phyloP scores from a whole-genome alignment of 2,888 invertebrate genomes.

The Hecatera dysodea region DNA sequence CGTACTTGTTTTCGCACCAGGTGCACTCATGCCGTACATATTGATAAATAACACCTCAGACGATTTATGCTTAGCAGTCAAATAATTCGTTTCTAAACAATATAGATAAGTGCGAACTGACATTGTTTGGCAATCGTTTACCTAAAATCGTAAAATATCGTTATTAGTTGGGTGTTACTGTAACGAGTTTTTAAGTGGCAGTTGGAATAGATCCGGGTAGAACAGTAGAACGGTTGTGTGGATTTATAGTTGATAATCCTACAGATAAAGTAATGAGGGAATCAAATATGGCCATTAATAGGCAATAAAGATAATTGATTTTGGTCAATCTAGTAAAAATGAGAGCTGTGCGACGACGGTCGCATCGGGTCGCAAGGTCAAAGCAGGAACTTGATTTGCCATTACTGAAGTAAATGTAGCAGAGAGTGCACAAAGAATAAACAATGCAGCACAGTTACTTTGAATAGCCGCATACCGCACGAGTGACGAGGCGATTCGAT shows the following conservation, averaged over 20 bases:
- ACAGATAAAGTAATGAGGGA: conserved; percentile 10
- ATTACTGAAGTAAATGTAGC: conserved; percentile 26
- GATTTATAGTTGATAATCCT: conserved; percentile 29
- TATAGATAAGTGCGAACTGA: conserved; percentile 59
- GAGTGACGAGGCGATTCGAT: conserved; percentile 46
- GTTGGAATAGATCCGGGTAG: conserved; percentile 43
- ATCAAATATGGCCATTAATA: conserved; percentile 31
- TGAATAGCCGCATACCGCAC: conserved; percentile 35
- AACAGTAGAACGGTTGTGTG: conserved; percentile 13
- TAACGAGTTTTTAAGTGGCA: conserved; percentile 39
- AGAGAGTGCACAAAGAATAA: conserved; percentile 50
- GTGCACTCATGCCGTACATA: conserved; percentile 77
- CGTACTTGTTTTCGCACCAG: conserved; percentile 81
- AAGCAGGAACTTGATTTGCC: conserved; percentile 16
- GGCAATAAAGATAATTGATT: conserved; percentile 43
- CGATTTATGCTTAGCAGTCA: conserved; percentile 59
- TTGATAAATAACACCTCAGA: conserved; percentile 66
- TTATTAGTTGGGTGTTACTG: conserved; percentile 30
- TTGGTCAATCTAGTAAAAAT: conserved; percentile 2
- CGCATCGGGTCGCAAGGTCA: neutral
- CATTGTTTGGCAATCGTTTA: conserved; percentile 51
- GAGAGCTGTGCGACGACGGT: neutral
- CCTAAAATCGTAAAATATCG: conserved; percentile 50
- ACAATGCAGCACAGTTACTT: conserved; percentile 50
- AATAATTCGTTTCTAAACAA: conserved; percentile 56